Base-by-base conservation (phyloP, 1,140 invertebrate genomes). In the Tigriopus japonicus region DNA sequence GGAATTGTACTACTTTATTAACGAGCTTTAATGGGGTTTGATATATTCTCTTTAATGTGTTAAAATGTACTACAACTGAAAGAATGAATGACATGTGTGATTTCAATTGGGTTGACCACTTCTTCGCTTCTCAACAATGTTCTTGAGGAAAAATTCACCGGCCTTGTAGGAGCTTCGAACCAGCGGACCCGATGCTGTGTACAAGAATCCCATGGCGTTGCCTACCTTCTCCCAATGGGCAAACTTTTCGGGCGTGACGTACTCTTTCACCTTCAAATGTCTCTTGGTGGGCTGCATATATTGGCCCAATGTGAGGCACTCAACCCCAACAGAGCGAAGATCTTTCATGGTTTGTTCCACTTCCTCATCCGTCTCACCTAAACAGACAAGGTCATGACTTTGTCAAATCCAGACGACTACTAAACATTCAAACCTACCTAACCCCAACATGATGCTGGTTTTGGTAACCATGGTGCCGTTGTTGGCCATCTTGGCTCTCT, bases 281-380 rank as follows among this genome's bases (percentile, higher is more conserved):
- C 82, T 77, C 69, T 95, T 97, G 1, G 94, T 98, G 0, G 95
- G 94, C 71, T 98, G 95, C 92, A 99, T 98, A 71, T 99, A 99
- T 71, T 99, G 96, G 0, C 96, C 96, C 7, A 99, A 73, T 1
- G 96, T 99, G 0, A 99, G 66, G 71, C 92, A 96, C 69, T 98
- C 93, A 0, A 98, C 94, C 24, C 82, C 84, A 40, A 75, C 81
- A 15, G 73, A 69, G 62, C 81, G 75, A 5, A 95, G 71, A 76
- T 94, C 89, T 81, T 78, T 77, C 77, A 97, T 78, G 9, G 91
- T 89, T 74, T 87, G 80, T 67, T 83, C 75, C 9, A 98, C 76
- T 78, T 97, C 82, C 58, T 84, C 79, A 69, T 98, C 92, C 0
- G 82, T 88, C 76, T 99, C 96, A 0, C 59, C 56, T 41, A 6